A percentile compares a stretch with the other conserved stretches of the same genome.
These are phyloP conservation scores for Phocides pigmalion DNA, from an alignment of 1,140 invertebrate species.

Conservation along the genomic window DNA sequence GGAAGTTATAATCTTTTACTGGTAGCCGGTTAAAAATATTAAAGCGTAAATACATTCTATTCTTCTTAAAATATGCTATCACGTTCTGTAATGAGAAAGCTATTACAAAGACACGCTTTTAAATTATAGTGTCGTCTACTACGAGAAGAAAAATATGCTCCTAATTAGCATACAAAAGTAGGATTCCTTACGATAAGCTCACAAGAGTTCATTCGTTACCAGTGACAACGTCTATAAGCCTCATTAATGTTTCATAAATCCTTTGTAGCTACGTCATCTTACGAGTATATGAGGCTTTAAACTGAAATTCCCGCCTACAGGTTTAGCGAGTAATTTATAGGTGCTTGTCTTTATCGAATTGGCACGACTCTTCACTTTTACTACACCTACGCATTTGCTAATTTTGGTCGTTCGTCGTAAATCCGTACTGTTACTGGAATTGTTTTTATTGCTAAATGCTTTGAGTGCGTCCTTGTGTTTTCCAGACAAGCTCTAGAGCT, in stretches of 20 bases:
- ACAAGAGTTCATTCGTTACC: constrained; percentile 39
- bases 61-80: too few species aligned
- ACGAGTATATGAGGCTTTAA: constrained; percentile 23
- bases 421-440: too few species aligned
- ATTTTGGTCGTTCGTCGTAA: not conserved
- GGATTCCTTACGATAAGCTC: constrained; percentile 37
- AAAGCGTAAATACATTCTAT: too few species aligned
- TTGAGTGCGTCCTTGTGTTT: too few species aligned
- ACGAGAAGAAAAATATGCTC: constrained; percentile 42
- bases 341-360: constrained; percentile 10
- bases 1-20: too few species aligned
- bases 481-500: too few species aligned
- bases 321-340: constrained; percentile 19
- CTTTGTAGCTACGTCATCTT: constrained; percentile 27
- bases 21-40: too few species aligned
- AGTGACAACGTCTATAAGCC: constrained; percentile 49
- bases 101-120: too few species aligned
- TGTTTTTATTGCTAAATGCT: too few species aligned
- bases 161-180: constrained; percentile 67
- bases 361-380: constrained; percentile 8
- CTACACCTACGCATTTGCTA: not conserved
- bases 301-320: constrained; percentile 14
- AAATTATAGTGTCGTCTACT: not conserved
- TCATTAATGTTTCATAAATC: constrained; percentile 55
- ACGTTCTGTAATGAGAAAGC: too few species aligned